phyloP scores from a whole-genome alignment of 2,797 vertebrate species.

The Gobionotothen gibberifrons region DNA sequence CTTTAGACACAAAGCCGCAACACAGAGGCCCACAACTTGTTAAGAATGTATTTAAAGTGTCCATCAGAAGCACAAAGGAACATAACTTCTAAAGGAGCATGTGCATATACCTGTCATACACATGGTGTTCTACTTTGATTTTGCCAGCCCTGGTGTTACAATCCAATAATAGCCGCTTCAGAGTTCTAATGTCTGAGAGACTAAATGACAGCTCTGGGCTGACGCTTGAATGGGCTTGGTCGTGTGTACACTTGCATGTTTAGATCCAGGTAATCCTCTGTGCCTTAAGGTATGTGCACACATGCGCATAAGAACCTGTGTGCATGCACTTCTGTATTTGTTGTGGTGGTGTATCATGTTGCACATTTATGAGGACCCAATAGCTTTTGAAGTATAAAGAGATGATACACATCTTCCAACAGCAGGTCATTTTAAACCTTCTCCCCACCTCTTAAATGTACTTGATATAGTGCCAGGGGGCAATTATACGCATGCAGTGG shows the following conservation, averaged over 20 bases:
- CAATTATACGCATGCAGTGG: slow-evolving; percentile 21
- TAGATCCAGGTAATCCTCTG: slow-evolving; percentile 28
- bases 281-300: slow-evolving; percentile 13
- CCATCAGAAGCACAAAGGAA: slow-evolving; percentile 31
- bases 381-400: neutral
- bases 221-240: slow-evolving; percentile 45
- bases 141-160: slow-evolving; percentile 21
- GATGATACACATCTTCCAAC: neutral
- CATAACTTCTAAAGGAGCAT: slow-evolving; percentile 18
- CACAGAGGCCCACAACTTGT: slow-evolving; percentile 17
- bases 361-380: slow-evolving; percentile 8
- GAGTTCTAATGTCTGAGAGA: slow-evolving; percentile 52
- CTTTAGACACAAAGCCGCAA: slow-evolving; percentile 1
- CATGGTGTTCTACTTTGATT: slow-evolving; percentile 36
- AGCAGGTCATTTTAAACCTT: neutral
- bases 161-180: slow-evolving; percentile 40
- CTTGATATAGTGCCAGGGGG: slow-evolving; percentile 4
- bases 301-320: neutral
- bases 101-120: neutral
- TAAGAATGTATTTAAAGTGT: slow-evolving; percentile 10
- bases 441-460: neutral
- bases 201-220: slow-evolving; percentile 51
- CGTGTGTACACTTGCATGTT: slow-evolving; percentile 50
- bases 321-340: slow-evolving; percentile 10
- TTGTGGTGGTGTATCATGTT: slow-evolving; percentile 10